Conservation (phyloP, 2,797 vertebrate species). For the Holocentrus rufus region DNA sequence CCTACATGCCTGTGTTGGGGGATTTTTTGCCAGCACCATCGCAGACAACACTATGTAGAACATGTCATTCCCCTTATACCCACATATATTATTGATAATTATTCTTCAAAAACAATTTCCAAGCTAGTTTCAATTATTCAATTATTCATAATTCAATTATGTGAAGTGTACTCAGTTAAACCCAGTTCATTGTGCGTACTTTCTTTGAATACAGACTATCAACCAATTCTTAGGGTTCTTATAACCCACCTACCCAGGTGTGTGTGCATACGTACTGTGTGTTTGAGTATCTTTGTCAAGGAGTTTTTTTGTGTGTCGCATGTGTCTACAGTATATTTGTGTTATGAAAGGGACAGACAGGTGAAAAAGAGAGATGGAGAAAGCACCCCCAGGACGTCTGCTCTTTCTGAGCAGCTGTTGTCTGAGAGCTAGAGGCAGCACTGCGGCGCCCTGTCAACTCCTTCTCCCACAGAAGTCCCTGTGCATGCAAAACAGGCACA, state of each 20-base stretch:
- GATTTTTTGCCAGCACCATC: slow-evolving; percentile 21
- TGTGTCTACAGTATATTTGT: slow-evolving; percentile 35
- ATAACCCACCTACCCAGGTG: background rate
- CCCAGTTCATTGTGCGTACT: slow-evolving; percentile 49
- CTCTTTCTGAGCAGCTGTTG: slow-evolving; percentile 82
- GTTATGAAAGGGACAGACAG: slow-evolving; percentile 64
- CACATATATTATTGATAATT: slow-evolving; percentile 29
- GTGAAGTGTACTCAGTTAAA: slow-evolving; percentile 12
- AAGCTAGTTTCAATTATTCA: slow-evolving; percentile 1
- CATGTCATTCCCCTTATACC: slow-evolving; percentile 33
- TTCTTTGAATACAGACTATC: slow-evolving; percentile 43
- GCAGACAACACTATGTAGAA: slow-evolving; percentile 14
- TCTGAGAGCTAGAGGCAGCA: slow-evolving; percentile 81
- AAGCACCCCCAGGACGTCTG: slow-evolving; percentile 77
- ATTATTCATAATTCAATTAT: slow-evolving; percentile 15
- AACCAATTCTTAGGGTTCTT: slow-evolving; percentile 52
- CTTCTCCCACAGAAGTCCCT: slow-evolving; percentile 68
- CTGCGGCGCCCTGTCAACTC: slow-evolving; percentile 81
- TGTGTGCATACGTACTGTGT: background rate
- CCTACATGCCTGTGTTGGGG: background rate
- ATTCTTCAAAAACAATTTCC: slow-evolving; percentile 31
- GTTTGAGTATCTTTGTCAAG: background rate
- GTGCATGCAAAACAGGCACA: slow-evolving; percentile 80
- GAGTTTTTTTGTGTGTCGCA: slow-evolving; percentile 17
- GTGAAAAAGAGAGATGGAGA: slow-evolving; percentile 68